Base-by-base conservation (phyloP, 2,888 invertebrate genomes). In the Cheilosia soror region DNA sequence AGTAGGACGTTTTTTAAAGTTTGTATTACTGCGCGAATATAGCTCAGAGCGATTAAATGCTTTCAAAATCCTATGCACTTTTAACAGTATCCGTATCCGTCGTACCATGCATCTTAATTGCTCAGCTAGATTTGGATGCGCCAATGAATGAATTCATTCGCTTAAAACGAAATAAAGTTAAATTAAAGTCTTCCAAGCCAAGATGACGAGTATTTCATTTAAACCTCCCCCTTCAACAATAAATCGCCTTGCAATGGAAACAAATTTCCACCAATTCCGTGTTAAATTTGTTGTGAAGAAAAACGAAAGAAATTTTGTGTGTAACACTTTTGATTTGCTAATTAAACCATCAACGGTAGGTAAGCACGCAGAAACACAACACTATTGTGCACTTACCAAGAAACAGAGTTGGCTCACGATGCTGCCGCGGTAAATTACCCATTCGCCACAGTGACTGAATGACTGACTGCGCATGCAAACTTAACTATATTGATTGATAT, bases 241-340 rank as follows among this genome's bases (percentile, higher is more conserved):
- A 31, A 31, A 47, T 29, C 27, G n/a, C 25, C 29, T 55, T 31
- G 9, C 49, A 51, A 29, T 51, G 42, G n/a, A 15, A 75, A 25
- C 37, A 47, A 51, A 55, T 57, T 42, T 51, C 53, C 33, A 6
- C 11, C 51, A 27, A 65, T 60, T 66, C n/a, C 33, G 31, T 63
- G 53, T 71, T 77, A 29, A 77, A 60, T 72, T 66, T 66, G 53
- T 66, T 72, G 40, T 65, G 55, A 60, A 44, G 37, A 72, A 20
- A 33, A 47, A 49, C 29, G 20, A 40, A 33, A 58, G 53, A 53
- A 37, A 78, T 29, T 60, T 60, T 72, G 42, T 82, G 77, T 77
- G 71, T 66, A 77, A 82, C 60, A 77, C 65, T 31, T 77, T 66
- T 82, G 58, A 71, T 58, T 77, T 82, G 57, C 60, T 82, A 82